These are phyloP conservation scores for Coranthus polyacanthus DNA, from an alignment of 2,797 vertebrate species.

Conservation along the genomic window DNA sequence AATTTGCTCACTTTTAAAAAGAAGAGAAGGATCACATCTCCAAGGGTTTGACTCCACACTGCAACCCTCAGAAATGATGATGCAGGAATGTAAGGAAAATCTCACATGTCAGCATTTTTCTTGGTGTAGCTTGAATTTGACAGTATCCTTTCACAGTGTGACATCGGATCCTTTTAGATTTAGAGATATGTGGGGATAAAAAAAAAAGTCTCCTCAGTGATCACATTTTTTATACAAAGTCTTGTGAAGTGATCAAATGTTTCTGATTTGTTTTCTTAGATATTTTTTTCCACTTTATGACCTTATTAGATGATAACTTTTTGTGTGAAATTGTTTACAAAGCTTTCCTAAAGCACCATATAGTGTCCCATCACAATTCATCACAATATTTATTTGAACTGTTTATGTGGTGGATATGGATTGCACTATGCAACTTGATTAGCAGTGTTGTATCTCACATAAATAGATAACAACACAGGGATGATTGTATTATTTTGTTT, in stretches of 20 bases:
- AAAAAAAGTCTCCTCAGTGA: slow-evolving; percentile 2
- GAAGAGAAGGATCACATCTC: slow-evolving; percentile 73
- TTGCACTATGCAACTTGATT: too few species aligned
- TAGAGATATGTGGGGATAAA: slow-evolving; percentile 3
- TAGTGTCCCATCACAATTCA: too few species aligned
- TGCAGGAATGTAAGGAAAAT: slow-evolving; percentile 68
- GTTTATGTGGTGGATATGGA: too few species aligned
- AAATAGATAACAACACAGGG: too few species aligned
- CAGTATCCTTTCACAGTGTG: slow-evolving; percentile 46
- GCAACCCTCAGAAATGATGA: slow-evolving; percentile 76
- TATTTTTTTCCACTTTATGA: slow-evolving; percentile 7
- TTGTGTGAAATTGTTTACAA: not conserved
- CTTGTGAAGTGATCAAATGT: slow-evolving; percentile 8
- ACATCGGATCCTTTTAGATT: too few species aligned
- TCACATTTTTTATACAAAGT: slow-evolving; percentile 22
- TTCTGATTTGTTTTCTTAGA: not conserved
- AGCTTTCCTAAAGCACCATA: not conserved
- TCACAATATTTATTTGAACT: too few species aligned
- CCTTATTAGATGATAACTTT: slow-evolving; percentile 4
- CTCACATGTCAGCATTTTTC: slow-evolving; percentile 68
- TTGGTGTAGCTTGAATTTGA: slow-evolving; percentile 63
- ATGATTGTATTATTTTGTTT: too few species aligned
- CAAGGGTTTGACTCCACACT: slow-evolving; percentile 73
- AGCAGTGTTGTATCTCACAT: too few species aligned
- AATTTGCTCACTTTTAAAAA: slow-evolving; percentile 70